These are phyloP conservation scores for Centrocercus urophasianus DNA, from an alignment of 2,113 vertebrate genomes.

Conservation along the genomic window DNA sequence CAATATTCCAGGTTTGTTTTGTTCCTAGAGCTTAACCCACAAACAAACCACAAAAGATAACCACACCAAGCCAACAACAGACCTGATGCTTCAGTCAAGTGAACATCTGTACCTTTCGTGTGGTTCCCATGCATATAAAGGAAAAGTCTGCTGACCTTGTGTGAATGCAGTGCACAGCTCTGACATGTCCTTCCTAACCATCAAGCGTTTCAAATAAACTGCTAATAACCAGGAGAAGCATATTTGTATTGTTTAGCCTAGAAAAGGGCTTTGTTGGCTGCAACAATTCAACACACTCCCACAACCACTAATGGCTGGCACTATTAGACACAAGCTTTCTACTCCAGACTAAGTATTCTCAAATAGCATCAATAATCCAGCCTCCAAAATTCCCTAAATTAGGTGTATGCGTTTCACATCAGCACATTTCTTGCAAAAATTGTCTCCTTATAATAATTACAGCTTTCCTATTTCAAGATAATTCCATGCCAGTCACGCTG, in stretches of 20 bases:
- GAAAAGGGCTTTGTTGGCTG: neutral
- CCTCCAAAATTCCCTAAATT: neutral
- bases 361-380: neutral
- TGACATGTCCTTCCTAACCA: neutral
- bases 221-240: neutral
- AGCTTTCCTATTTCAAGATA: neutral
- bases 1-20: neutral
- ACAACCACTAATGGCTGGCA: neutral
- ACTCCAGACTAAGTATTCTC: neutral
- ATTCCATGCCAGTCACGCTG: neutral
- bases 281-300: neutral
- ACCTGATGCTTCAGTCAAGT: neutral
- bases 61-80: neutral
- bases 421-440: neutral
- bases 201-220: neutral
- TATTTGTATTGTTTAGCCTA: conserved; percentile 13
- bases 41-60: neutral
- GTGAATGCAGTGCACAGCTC: neutral
- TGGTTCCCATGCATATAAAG: neutral
- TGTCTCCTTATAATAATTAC: neutral
- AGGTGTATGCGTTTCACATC: neutral
- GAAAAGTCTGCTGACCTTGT: neutral
- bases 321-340: neutral
- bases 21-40: neutral
- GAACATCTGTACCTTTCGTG: neutral